Conservation (phyloP, 2,797 vertebrate species). For the Rhynchotus rufescens region DNA sequence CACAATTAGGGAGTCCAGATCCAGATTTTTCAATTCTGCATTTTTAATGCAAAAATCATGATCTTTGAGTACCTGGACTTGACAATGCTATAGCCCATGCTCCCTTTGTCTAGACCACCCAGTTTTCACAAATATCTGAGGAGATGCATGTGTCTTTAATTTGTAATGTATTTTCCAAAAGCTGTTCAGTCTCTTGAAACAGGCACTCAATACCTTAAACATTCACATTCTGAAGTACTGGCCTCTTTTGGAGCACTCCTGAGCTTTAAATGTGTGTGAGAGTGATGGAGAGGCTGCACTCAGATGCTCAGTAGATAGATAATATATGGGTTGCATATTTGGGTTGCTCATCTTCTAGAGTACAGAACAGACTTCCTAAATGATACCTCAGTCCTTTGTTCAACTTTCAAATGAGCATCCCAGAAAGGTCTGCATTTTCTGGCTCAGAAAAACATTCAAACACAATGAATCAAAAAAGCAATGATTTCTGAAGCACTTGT, state of each 20-base stretch:
- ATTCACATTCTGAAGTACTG: not conserved
- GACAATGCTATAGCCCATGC: not conserved
- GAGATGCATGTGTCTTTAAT: constrained; percentile 8
- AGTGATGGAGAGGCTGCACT: constrained; percentile 40
- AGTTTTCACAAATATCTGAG: not conserved
- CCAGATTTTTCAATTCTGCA: not conserved
- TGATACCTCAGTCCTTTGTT: constrained; percentile 1
- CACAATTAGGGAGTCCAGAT: not conserved
- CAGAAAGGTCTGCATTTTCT: constrained; percentile 28
- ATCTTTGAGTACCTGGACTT: not conserved
- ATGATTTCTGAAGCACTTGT: constrained; percentile 23
- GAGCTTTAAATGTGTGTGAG: constrained; percentile 15
- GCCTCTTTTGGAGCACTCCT: not conserved
- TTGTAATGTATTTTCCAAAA: constrained; percentile 33
- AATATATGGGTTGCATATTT: constrained; percentile 18
- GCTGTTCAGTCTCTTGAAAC: not conserved
- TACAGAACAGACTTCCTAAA: not conserved
- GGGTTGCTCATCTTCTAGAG: constrained; percentile 13
- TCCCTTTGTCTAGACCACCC: not conserved
- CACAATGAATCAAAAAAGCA: constrained; percentile 22
- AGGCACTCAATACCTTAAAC: not conserved
- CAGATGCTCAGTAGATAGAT: not conserved
- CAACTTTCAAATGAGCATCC: constrained; percentile 43
- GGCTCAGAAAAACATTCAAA: constrained; percentile 24
- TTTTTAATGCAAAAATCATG: not conserved